Conservation (phyloP, 2,113 vertebrate species). For the Puffinus mauretanicus region DNA sequence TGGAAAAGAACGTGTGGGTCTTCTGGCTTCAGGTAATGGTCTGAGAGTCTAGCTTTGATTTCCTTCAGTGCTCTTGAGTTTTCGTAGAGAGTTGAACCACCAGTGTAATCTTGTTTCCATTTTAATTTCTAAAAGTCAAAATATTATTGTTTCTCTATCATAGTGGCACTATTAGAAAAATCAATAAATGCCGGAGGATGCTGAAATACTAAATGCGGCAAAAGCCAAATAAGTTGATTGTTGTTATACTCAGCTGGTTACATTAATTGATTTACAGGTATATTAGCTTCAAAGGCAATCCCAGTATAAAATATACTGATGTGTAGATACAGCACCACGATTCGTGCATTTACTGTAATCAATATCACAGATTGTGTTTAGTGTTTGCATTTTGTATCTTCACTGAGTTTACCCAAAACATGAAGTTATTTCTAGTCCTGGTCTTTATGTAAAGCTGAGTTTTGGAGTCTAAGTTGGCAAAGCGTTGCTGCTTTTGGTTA, state of each 20-base stretch:
- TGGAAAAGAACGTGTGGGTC: background rate
- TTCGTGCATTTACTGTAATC: conserved; percentile 34
- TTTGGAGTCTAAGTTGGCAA: conserved; percentile 2
- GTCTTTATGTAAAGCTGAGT: background rate
- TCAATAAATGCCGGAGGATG: background rate
- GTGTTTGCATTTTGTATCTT: background rate
- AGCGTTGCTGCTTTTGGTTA: background rate
- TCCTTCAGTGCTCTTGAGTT: background rate
- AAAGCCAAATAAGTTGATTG: background rate
- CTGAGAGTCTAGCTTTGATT: background rate
- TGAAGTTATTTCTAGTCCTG: background rate
- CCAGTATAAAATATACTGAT: background rate
- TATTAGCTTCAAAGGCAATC: conserved; percentile 4
- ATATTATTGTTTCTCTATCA: background rate
- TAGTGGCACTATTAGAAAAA: background rate
- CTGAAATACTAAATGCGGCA: background rate
- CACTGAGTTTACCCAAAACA: conserved; percentile 22
- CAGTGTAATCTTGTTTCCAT: background rate
- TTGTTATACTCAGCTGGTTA: background rate
- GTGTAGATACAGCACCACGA: background rate
- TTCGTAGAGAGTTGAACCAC: background rate
- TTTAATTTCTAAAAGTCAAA: background rate
- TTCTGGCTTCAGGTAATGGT: background rate
- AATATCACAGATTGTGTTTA: conserved; percentile 50
- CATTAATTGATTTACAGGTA: conserved; percentile 21